phyloP scores from a whole-genome alignment of 2,888 invertebrate species.

The Hylaea fasciaria region DNA sequence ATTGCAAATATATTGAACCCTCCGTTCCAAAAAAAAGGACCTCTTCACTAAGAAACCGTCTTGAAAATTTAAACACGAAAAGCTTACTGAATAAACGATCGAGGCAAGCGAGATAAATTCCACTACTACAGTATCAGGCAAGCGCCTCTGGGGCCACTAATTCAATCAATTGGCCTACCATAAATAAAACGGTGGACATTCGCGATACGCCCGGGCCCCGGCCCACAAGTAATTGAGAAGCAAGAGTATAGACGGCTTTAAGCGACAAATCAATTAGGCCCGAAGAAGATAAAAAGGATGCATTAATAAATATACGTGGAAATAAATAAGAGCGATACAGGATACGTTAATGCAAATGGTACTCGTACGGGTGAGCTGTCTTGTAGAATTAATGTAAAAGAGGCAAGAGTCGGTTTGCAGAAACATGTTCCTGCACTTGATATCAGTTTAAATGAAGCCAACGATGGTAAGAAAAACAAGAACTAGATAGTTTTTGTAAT shows the following conservation, averaged over 20 bases:
- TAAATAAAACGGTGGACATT: slow-evolving; percentile 78
- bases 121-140: slow-evolving; percentile 66
- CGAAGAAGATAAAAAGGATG: slow-evolving; percentile 75
- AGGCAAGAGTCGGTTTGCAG: slow-evolving; percentile 9
- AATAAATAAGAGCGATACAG: slow-evolving; percentile 60
- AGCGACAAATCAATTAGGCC: slow-evolving; percentile 82
- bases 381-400: slow-evolving; percentile 41
- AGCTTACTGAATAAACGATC: slow-evolving; percentile 57
- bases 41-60: slow-evolving; percentile 16
- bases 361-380: slow-evolving; percentile 52
- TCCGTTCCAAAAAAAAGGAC: neutral
- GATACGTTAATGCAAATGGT: slow-evolving; percentile 59
- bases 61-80: slow-evolving; percentile 48
- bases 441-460: too few relatives aligned
- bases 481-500: too few relatives aligned
- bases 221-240: slow-evolving; percentile 79
- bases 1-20: neutral
- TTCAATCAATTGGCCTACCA: slow-evolving; percentile 82
- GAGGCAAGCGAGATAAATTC: slow-evolving; percentile 70
- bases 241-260: slow-evolving; percentile 69
- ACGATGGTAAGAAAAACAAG: too few relatives aligned
- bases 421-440: neutral
- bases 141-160: slow-evolving; percentile 80
- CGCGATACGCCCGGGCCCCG: slow-evolving; percentile 72
- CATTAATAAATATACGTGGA: slow-evolving; percentile 70